Conservation (phyloP, 2,113 vertebrate species). For the Phalacrocorax aristotelis region DNA sequence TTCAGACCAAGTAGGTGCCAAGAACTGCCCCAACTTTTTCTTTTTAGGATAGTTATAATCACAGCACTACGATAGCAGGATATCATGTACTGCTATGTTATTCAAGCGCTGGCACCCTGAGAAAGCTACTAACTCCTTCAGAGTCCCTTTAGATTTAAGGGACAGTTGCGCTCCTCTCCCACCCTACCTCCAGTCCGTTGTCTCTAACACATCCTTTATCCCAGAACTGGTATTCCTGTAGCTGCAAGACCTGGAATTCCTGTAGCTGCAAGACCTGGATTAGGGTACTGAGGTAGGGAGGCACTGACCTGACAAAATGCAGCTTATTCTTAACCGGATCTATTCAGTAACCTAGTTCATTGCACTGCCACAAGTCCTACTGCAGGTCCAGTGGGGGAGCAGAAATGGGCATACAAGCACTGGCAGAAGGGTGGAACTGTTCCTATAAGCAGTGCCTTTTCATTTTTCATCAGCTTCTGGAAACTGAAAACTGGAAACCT, state of each 20-base stretch:
- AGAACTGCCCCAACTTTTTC: neutral
- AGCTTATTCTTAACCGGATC: neutral
- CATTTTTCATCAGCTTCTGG: neutral
- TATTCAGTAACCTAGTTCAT: neutral
- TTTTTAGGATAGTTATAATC: neutral
- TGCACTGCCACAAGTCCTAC: neutral
- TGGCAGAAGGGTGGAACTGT: neutral
- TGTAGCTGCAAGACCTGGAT: neutral
- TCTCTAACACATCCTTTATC: neutral
- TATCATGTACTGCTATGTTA: neutral
- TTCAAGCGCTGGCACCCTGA: neutral
- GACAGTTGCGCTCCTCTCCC: neutral
- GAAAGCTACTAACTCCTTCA: neutral
- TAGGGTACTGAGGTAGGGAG: neutral
- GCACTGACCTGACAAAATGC: neutral
- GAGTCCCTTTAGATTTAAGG: neutral
- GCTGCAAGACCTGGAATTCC: neutral
- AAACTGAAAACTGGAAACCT: neutral
- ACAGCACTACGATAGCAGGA: neutral
- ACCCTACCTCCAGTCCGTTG: neutral
- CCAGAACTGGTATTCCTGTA: neutral
- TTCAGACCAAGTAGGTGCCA: neutral
- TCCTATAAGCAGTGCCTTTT: neutral
- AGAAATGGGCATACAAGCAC: neutral
- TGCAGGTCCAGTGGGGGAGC: rapidly evolving